These are phyloP conservation scores for Tauraco erythrolophus DNA, from an alignment of 2,113 vertebrate genomes.

Conservation along the genomic window DNA sequence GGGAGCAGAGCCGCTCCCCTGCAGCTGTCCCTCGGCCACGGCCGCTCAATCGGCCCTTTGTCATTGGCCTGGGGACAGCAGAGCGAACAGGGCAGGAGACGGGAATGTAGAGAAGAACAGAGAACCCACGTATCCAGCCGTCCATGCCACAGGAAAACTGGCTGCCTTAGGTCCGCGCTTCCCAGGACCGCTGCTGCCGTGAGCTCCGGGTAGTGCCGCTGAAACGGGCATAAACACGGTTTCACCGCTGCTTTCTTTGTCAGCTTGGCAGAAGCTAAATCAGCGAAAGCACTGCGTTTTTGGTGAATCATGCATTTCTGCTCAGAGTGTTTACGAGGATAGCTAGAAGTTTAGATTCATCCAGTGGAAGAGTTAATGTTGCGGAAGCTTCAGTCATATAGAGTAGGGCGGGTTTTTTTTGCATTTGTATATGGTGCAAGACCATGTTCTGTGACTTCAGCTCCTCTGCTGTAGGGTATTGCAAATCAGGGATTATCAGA, in stretches of 20 bases:
- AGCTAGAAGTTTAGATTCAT: not conserved
- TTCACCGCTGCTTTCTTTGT: not conserved
- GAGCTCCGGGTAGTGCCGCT: not conserved
- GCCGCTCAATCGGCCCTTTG: not conserved
- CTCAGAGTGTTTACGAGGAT: not conserved
- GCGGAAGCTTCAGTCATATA: not conserved
- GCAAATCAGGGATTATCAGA: not conserved
- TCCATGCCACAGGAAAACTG: not conserved
- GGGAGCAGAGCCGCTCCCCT: not conserved
- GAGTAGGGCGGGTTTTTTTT: not conserved
- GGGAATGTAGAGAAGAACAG: not conserved
- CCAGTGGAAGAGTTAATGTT: not conserved
- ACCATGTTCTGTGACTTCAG: not conserved
- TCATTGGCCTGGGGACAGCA: not conserved
- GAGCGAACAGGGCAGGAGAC: rapidly evolving
- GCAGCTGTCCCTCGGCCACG: not conserved
- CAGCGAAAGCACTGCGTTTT: not conserved
- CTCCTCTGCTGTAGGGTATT: not conserved
- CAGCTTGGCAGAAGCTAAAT: not conserved
- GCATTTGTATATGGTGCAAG: not conserved
- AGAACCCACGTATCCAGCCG: not conserved
- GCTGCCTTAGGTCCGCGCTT: not conserved
- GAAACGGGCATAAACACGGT: not conserved
- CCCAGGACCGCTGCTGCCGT: not conserved
- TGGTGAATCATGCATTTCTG: not conserved